phyloP scores from a whole-genome alignment of 2,888 invertebrate genomes.

The Actias luna region DNA sequence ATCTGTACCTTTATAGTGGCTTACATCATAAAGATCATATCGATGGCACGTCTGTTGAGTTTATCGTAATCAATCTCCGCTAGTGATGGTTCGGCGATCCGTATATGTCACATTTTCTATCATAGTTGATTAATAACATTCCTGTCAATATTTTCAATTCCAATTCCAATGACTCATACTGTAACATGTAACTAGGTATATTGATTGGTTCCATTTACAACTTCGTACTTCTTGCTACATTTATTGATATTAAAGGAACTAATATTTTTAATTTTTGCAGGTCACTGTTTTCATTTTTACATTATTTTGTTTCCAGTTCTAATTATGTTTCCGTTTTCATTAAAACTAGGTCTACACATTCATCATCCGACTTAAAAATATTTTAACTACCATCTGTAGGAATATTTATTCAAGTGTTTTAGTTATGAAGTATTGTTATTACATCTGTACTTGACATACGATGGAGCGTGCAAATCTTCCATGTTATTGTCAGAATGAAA shows the following conservation, averaged over 20 bases:
- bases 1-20: conserved; percentile 23
- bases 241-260: neutral
- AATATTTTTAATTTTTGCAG: neutral
- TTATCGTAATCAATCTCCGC: conserved; percentile 58
- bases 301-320: conserved; percentile 18
- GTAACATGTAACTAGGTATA: neutral
- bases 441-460: neutral
- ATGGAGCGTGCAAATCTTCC: neutral
- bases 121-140: conserved; percentile 20
- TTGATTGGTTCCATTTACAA: too few species aligned
- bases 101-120: conserved; percentile 45
- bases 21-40: conserved; percentile 42
- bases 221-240: too few species aligned
- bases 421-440: neutral
- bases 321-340: conserved; percentile 35
- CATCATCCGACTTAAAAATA: conserved; percentile 9
- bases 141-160: conserved; percentile 14
- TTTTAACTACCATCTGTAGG: neutral
- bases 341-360: conserved; percentile 21
- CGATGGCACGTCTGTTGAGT: conserved; percentile 52
- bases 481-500: neutral
- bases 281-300: neutral
- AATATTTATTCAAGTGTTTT: neutral
- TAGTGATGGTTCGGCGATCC: conserved; percentile 47
- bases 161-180: neutral